Conservation (phyloP, 2,113 vertebrate species). For the Origma solitaria region DNA sequence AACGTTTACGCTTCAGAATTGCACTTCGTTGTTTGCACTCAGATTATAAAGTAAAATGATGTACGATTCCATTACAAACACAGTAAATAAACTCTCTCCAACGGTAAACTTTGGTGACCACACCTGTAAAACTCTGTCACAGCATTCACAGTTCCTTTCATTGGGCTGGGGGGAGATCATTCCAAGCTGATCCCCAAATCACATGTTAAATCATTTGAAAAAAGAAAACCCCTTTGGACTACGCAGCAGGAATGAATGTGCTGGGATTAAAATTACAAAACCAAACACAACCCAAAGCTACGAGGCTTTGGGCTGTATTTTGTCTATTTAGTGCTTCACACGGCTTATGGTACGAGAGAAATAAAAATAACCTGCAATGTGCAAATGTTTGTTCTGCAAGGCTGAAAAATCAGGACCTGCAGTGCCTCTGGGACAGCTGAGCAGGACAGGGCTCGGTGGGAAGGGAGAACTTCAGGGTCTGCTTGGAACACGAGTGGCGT, state of each 20-base stretch:
- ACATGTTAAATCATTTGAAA: not conserved
- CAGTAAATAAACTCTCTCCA: not conserved
- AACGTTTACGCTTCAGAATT: not conserved
- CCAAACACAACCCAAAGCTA: not conserved
- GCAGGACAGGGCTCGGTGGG: not conserved
- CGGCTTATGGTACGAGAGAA: not conserved
- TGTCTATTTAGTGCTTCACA: not conserved
- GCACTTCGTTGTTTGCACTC: not conserved
- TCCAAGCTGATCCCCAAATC: not conserved
- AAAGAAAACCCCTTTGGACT: not conserved
- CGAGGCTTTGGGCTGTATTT: not conserved
- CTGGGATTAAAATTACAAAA: not conserved
- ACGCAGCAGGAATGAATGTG: not conserved
- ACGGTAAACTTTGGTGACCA: not conserved
- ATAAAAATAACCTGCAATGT: not conserved
- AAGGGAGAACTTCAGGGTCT: not conserved
- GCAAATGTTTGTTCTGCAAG: not conserved
- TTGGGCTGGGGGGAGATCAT: not conserved
- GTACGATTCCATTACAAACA: not conserved
- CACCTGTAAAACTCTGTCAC: fast-evolving
- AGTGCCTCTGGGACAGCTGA: not conserved
- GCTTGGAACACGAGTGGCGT: not conserved
- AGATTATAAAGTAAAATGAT: not conserved
- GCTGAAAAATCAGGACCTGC: not conserved
- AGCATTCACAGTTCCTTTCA: not conserved